Base-by-base conservation (phyloP, 2,113 vertebrate species). In the Propithecus coquereli region DNA sequence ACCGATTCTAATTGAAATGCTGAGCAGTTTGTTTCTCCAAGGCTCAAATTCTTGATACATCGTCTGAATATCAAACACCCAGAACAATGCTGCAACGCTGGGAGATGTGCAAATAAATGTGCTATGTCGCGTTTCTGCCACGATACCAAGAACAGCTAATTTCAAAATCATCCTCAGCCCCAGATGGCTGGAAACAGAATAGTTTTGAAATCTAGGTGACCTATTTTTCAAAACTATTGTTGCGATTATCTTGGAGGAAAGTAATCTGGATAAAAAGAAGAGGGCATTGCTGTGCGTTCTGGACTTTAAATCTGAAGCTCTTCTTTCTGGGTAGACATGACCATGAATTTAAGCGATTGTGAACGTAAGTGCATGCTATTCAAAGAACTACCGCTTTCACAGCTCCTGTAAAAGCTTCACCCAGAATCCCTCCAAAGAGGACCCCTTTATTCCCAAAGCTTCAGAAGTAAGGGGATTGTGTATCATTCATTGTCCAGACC, bases 191-290 rank as follows among this genome's bases (percentile, higher is more conserved):
- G 23, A 90, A 89, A 95, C 63, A 95, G 95, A 97, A 94, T 87
- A 84, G 57, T 79, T 91, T 89, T 93, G 93, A 97, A 96, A 95
- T 97, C 89, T 97, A 96, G 97, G 96, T 96, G 97, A 96, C 97
- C 97, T 97, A 96, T 66, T 96, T 97, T 89, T 92, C 68, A 54
- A 66, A 97, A 97, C 45, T 70, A 93, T 96, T 76, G 93, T 95
- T 96, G 87, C 14, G 34, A 45, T 87, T 89, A 73, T 90, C 76
- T 87, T 86, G 8, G 73, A 92, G 84, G 52, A 74, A 86, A 96
- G 88, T 86, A 90, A 92, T 93, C 71, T 90, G 74, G 96, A 74
- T 65, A 37, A 95, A 65, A 89, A 80, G 63, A 92, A 45, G 37
- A 54, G 59, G 37, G 23, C 23, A 37, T 68, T 59, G 23, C 61